These are phyloP conservation scores for Chaitophorus viminalis DNA, from an alignment of 2,888 invertebrate species.

Conservation along the genomic window DNA sequence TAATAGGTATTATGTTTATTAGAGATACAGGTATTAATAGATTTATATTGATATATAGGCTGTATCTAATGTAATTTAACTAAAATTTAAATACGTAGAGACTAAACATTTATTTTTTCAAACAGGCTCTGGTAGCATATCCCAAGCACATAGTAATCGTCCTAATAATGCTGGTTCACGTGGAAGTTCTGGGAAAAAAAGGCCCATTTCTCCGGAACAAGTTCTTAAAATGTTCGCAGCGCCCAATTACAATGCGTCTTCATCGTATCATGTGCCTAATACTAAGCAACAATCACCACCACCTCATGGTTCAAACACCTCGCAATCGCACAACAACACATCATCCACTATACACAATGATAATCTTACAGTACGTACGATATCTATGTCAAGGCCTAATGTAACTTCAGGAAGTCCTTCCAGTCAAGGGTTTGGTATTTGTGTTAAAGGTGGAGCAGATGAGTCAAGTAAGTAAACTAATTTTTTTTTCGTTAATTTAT, in stretches of 20 bases:
- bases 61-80: background rate
- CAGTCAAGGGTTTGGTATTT: slow-evolving; percentile 87
- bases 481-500: background rate
- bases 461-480: slow-evolving; percentile 76
- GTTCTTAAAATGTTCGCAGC: slow-evolving; percentile 68
- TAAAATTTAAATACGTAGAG: background rate
- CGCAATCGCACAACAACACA: slow-evolving; percentile 45
- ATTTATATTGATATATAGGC: too few species aligned
- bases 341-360: slow-evolving; percentile 49
- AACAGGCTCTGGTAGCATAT: slow-evolving; percentile 48
- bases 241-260: slow-evolving; percentile 64
- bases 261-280: slow-evolving; percentile 76
- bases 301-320: slow-evolving; percentile 66
- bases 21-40: too few species aligned
- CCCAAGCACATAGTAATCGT: slow-evolving; percentile 46
- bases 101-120: slow-evolving; percentile 16
- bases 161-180: slow-evolving; percentile 62
- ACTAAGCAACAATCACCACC: slow-evolving; percentile 76
- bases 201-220: slow-evolving; percentile 87
- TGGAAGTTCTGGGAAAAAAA: slow-evolving; percentile 72
- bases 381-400: slow-evolving; percentile 67
- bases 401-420: slow-evolving; percentile 74
- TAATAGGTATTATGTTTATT: too few species aligned
- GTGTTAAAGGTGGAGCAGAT: slow-evolving; percentile 86
- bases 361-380: slow-evolving; percentile 63